phyloP scores from a whole-genome alignment of 2,797 vertebrate species.

The Thamnophis elegans region DNA sequence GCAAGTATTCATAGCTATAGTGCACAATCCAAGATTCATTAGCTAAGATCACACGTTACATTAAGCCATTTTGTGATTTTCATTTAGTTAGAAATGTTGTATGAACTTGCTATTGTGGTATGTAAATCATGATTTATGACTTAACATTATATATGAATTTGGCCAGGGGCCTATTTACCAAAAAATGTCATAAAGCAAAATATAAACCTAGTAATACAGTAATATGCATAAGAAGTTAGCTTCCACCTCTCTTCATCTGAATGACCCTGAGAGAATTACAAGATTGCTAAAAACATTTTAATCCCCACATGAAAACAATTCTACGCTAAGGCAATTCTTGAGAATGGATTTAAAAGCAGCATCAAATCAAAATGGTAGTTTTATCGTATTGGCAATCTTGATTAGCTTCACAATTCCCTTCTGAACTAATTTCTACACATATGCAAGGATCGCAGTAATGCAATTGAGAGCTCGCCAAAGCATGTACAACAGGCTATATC shows the following conservation, averaged over 20 bases:
- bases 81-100: background rate
- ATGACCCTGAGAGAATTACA: background rate
- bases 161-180: background rate
- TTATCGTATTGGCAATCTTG: background rate
- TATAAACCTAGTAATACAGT: background rate
- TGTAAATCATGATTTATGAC: background rate
- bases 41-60: background rate
- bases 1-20: background rate
- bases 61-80: background rate
- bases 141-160: background rate
- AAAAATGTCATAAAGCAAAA: background rate
- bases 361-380: background rate
- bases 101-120: background rate
- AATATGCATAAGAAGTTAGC: background rate
- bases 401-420: background rate
- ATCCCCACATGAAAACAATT: background rate
- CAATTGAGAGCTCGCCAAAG: background rate
- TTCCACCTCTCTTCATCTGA: background rate
- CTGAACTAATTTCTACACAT: background rate
- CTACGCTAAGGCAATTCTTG: background rate
- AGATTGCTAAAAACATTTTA: background rate
- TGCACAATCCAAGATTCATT: background rate
- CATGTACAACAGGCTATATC: background rate
- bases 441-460: background rate
- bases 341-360: background rate